Evolutionary conservation across 2,113 vertebrate genomes (phyloP), one percentile per base, ranked within the genome.

Genomic region (Hucho hucho): DNA sequence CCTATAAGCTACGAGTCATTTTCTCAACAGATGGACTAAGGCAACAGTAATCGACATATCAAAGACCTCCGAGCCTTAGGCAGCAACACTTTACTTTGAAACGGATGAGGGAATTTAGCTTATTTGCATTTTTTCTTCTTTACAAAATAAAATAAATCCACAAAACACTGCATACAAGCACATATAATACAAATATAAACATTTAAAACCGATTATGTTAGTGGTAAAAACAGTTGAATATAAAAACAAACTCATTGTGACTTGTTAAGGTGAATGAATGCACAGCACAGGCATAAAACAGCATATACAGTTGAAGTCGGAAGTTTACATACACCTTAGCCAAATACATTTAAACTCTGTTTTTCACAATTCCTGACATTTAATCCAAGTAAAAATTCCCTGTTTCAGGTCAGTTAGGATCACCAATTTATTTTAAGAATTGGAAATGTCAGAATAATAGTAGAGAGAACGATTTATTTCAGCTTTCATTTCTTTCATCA

Each of bases 71-170:
- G 20, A 13, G 56, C 56, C n/a, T 22, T 59, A 22, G 20, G 56
- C 56, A 18, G n/a, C n/a, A 75, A 86, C 75, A 79, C 73, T 77
- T 59, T n/a, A 79, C 22, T 75, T 49, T 79, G 46, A 75, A 84
- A 83, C 69, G 29, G 79, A 78, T 70, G 28, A 74, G 53, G 78
- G 3, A 63, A 82, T 75, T 1, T 65, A 86, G 68, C 56, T 79
- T 58, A 28, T 28, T 70, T 26, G 18, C 25, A 56, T 28, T 37
- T 70, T 26, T 77, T 70, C 72, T 28, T 6, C 66, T 77, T 69
- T 71, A 75, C 46, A 83, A 84, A 79, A 61, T 16, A 20, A 61
- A 20, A 61, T 0, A 43, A 46, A 1, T 28, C 20, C 20, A 61
- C 5, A 22, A 43, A 37, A 37, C 32, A 64, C 20, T 64, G 25